A percentile compares a stretch with the other conserved stretches of the same genome.
These are phyloP conservation scores for Caenorhabditis virilis DNA, from an alignment of 2,888 invertebrate genomes.

Conservation along the genomic window DNA sequence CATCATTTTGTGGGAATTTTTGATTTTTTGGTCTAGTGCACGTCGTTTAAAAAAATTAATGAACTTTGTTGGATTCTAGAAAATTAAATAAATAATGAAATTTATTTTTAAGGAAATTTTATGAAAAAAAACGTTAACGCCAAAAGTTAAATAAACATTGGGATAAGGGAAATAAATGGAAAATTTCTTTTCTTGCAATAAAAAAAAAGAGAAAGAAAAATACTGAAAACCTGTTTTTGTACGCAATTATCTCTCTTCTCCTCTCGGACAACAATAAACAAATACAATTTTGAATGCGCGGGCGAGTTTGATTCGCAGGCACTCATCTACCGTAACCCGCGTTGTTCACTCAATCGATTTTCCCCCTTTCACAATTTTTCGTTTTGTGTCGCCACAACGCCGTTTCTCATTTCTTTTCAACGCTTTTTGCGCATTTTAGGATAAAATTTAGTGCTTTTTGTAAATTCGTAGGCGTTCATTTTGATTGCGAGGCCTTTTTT, in stretches of 20 bases:
- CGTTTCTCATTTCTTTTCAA: neutral
- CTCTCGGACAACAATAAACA: no score
- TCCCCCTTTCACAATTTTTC: slow-evolving; percentile 3
- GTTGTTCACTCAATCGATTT: slow-evolving; percentile 14
- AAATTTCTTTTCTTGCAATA: neutral
- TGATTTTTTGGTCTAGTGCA: neutral
- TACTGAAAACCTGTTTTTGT: no score
- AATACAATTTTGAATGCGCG: slow-evolving; percentile 24
- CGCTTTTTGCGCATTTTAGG: neutral
- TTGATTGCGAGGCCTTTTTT: no score
- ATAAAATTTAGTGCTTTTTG: no score
- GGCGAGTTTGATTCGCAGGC: slow-evolving; percentile 35
- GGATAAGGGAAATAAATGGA: no score
- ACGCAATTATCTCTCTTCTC: no score
- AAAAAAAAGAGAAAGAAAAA: neutral
- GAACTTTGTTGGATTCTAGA: no score
- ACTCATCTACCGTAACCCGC: slow-evolving; percentile 22
- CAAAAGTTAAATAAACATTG: no score
- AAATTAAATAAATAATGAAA: no score
- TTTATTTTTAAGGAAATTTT: no score
- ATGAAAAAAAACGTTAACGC: no score
- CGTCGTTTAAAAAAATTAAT: neutral
- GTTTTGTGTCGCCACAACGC: neutral
- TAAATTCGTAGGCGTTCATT: no score
- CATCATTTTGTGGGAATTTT: slow-evolving; percentile 23